Base-by-base conservation (phyloP, 1,140 invertebrate genomes). In the Telenomus remus region DNA sequence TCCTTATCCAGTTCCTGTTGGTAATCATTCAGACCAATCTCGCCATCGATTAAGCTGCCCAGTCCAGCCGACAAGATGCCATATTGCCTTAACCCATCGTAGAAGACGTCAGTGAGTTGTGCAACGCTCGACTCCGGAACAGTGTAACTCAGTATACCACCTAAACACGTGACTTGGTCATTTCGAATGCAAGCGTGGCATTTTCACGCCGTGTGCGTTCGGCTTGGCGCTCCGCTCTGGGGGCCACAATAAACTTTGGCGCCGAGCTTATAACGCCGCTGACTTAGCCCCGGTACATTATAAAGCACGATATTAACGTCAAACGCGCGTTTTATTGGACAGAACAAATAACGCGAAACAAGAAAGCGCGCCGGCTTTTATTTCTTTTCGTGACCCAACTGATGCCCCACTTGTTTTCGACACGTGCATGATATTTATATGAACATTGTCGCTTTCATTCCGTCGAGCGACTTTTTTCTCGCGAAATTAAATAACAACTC, bases 11-110 rank as follows among this genome's bases (percentile, higher is more conserved):
- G 87, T 82, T 93, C 90, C 39, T 91, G 82, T 54, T 90, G 89
- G 85, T 94, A 95, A 88, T 94, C 92, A 75, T 93, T 92, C 5
- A 89, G 87, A 11, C 93, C 93, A 57, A 89, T 86, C 77, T 91
- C 90, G 4, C 93, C 93, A 84, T 95, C 94, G 42, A 91, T 91
- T 39, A 95, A 88, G 59, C 91, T 89, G 7, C 94, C 94, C 1
- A 95, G 82, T 11, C 94, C 94, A 34, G 88, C 89, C 15, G 82
- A 82, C 48, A 91, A 74, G 37, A 84, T 75, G 15, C 89, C 89
- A 51, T 82, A 54, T 43, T 91, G 82, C 72, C 85, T 85, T 39
- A 83, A 81, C 14, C 94, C 94, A 82, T 95, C 94, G 85, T 95
- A 95, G 4, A 91, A 92, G 51, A 89, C 90, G 84, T 95, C 94